These are phyloP conservation scores for Scolopax mira DNA, from an alignment of 2,113 vertebrate genomes.

Conservation along the genomic window DNA sequence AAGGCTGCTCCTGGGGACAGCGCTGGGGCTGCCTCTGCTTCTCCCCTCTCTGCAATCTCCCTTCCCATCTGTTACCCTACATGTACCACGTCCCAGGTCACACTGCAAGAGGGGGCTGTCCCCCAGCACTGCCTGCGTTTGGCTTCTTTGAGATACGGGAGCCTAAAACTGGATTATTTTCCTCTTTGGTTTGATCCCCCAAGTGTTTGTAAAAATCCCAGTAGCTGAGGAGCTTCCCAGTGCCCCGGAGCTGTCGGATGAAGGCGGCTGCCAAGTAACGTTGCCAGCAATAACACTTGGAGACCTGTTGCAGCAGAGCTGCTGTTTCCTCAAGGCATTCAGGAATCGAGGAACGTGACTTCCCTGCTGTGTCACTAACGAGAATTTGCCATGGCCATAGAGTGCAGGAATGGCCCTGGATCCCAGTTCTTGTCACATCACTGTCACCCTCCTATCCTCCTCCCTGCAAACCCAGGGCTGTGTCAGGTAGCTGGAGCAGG, in stretches of 20 bases:
- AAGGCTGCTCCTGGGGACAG: neutral
- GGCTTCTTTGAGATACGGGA: neutral
- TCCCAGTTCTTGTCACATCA: neutral
- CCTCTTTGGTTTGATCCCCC: neutral
- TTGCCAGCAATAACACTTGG: neutral
- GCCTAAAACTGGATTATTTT: neutral
- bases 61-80: neutral
- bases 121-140: neutral
- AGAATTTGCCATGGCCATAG: neutral
- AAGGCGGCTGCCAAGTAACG: neutral
- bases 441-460: neutral
- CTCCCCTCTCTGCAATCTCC: neutral
- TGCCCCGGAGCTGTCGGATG: neutral
- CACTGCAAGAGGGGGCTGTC: neutral
- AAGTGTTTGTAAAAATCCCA: neutral
- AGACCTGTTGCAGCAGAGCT: neutral
- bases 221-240: neutral
- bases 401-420: neutral
- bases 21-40: neutral
- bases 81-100: neutral
- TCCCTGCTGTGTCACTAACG: neutral
- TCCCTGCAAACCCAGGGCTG: neutral
- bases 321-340: neutral
- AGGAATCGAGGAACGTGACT: fast-evolving
- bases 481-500: neutral